Evolutionary conservation across 2,113 vertebrate genomes (phyloP), one percentile per base, ranked within the genome.

Genomic region (Sapajus apella): DNA sequence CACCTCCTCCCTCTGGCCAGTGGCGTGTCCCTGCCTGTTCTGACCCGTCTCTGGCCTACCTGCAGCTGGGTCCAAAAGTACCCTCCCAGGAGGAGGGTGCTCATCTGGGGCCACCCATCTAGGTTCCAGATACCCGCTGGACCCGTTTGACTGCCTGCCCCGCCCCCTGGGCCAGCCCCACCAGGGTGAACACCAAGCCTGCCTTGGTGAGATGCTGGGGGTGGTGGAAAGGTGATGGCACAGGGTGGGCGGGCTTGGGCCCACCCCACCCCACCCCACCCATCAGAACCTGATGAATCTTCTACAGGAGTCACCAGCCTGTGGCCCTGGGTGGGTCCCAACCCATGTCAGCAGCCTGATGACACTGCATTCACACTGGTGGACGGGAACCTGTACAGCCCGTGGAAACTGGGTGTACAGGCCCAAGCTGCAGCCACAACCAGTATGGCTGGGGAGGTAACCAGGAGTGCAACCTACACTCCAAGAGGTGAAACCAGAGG

Each of bases 241-340:
- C 25, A 35, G 32, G 13, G 0, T 11, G 37, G 37, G 50, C 9
- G 0, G 12, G 14, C 1, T 4, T 2, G 0, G 7, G 6, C 4
- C 35, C n/a, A 11, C 1, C 8, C 6, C 21, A 4, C 2, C 4
- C 35, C n/a, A 11, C 1, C 8, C 6, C 21, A 4, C 2, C 35
- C 35, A 30, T 21, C 35, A 30, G 4, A 66, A 75, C 1, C 14
- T 5, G 14, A 10, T 40, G 40, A 90, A 23, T 50, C 30, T 25
- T 35, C 66, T 18, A 68, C 21, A 21, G 6, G 30, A 27, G 3
- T 72, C 52, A 25, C 80, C 58, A 45, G 32, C 13, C 27, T 27
- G 10, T 68, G 61, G 58, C 5, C 56, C 23, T 64, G 56, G 25
- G 23, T 58, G 55, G 55, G 37, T 25, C 14, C 81, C 37, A 13